Conservation (phyloP, 1,140 invertebrate genomes). For the Dendroctonus ponderosae region DNA sequence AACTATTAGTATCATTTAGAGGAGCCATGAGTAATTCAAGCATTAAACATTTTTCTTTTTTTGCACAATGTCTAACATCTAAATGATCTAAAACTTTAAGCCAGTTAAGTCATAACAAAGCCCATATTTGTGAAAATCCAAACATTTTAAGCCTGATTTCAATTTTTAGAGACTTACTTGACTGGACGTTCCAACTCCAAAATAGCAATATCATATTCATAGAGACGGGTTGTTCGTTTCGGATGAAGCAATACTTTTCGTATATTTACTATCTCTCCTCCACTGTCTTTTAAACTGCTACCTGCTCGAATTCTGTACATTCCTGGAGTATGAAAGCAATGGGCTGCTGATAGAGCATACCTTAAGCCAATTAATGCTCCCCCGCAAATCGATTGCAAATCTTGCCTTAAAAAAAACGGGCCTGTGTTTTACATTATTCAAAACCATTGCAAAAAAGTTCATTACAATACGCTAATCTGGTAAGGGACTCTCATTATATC, state of each 20-base stretch:
- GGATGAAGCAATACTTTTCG: constrained; percentile 13
- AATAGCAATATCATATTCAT: constrained; percentile 13
- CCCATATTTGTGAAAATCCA: too few species aligned
- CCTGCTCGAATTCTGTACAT: constrained; percentile 8
- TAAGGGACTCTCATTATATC: not conserved
- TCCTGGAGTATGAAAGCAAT: constrained; percentile 5
- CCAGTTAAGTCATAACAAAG: too few species aligned
- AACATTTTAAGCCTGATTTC: too few species aligned
- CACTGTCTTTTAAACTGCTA: not conserved
- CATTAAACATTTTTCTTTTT: too few species aligned
- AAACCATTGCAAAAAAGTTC: not conserved
- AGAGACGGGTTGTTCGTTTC: not conserved
- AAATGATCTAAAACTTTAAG: too few species aligned
- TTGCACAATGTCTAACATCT: too few species aligned
- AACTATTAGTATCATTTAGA: too few species aligned
- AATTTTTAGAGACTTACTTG: constrained; percentile 4
- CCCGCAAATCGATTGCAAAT: not conserved
- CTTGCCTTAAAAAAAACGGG: not conserved
- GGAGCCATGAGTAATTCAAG: too few species aligned
- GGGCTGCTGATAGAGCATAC: constrained; percentile 13
- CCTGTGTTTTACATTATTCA: not conserved
- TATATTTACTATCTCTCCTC: constrained; percentile 2
- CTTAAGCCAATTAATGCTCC: constrained; percentile 10
- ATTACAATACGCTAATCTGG: constrained; percentile 3
- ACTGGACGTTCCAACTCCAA: constrained; percentile 3